Base-by-base conservation (phyloP, 2,797 vertebrate genomes). In the Falco concolor region DNA sequence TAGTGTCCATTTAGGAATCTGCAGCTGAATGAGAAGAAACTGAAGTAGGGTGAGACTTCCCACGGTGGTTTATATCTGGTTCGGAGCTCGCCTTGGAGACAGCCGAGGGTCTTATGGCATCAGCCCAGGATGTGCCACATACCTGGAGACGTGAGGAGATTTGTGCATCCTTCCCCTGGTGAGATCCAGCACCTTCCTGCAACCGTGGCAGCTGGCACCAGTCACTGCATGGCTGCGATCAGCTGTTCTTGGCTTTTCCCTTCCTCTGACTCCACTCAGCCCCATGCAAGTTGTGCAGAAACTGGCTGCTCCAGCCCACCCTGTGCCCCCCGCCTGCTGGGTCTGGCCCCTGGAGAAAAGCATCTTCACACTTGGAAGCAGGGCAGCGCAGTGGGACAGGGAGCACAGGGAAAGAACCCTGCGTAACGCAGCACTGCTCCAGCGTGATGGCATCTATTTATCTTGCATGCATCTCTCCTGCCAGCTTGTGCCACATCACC, bases 11-110 rank as follows among this genome's bases (percentile, higher is more conserved):
- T 82, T 87, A 76, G 59, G 47, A 89, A 63, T 59, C 74, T 80
- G 77, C 56, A 84, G 81, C 78, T 84, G 60, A 87, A 44, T 38
- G 44, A 87, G 80, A 87, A 95, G 89, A 87, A 94, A 47, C 59
- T 36, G 75, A 92, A 89, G 75, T 38, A 44, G 12, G 34, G 30
- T 40, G 47, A 89, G 93, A 69, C 68, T 93, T 91, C 68, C 75
- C 80, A 7, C 8, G 12, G 52, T 19, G 84, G 67, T 92, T 87
- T 8, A 3, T 52, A 18, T 40, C 75, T 60, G 45, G 44, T 47
- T 32, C 30, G 47, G 74, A 56, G 52, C 52, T 73, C 34, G 68
- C 83, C 67, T 76, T 84, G 78, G 75, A 89, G 68, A 19, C 19
- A 28, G 40, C 1, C 0, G 52, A 52, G 44, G 36, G 44, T 84